phyloP scores from a whole-genome alignment of 1,140 invertebrate species.

The Neodiprion virginianus region DNA sequence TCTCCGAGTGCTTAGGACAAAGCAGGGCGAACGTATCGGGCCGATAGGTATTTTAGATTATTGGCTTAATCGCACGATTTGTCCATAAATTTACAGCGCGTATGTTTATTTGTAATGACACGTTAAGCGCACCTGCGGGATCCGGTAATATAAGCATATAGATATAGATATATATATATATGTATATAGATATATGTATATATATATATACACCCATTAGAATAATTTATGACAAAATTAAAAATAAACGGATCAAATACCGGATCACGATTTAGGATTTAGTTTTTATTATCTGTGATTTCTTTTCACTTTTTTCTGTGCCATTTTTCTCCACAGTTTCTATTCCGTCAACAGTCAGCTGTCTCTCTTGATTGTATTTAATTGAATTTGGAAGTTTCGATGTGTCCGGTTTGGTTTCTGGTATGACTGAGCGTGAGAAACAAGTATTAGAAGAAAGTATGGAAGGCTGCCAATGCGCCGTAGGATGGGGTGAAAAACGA shows the following conservation, averaged over 20 bases:
- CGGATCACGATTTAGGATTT: conserved; percentile 8
- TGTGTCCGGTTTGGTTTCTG: too few relatives aligned
- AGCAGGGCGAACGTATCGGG: not conserved
- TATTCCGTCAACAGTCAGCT: not conserved
- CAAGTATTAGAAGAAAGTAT: too few relatives aligned
- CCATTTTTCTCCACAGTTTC: not conserved
- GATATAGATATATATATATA: too few relatives aligned
- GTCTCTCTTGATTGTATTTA: too few relatives aligned
- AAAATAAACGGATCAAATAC: conserved; percentile 35
- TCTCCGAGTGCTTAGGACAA: too few relatives aligned
- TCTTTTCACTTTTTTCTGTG: not conserved
- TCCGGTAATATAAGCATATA: not conserved
- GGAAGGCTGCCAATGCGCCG: too few relatives aligned
- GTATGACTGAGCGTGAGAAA: too few relatives aligned
- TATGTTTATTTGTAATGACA: conserved; percentile 45
- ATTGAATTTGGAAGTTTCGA: too few relatives aligned
- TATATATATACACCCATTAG: conserved; percentile 22
- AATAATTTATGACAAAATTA: conserved; percentile 47
- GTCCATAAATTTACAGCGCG: conserved; percentile 33
- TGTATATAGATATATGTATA: too few relatives aligned
- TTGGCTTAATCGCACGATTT: conserved; percentile 18
- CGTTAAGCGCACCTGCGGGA: conserved; percentile 42
- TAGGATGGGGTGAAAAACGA: too few relatives aligned
- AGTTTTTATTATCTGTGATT: not conserved
- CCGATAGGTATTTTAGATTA: conserved; percentile 18